A percentile compares a stretch with the other conserved stretches of the same genome.
Conservation (phyloP, 2,888 invertebrate genomes). For the Aethes cnicana region DNA sequence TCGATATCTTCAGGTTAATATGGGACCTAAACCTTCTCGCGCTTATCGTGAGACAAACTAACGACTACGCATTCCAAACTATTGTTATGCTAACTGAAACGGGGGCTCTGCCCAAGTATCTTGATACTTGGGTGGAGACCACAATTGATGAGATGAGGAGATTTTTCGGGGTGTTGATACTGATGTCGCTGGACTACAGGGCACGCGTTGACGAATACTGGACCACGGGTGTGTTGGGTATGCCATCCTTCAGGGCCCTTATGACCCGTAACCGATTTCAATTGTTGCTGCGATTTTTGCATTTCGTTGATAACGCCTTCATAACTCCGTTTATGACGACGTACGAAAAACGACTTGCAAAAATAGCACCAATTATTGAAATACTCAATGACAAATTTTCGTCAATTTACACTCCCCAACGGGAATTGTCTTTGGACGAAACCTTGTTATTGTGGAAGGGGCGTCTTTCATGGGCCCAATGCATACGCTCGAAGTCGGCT, state of each 20-base stretch:
- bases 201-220: conserved; percentile 16
- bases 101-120: not conserved
- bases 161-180: conserved; percentile 12
- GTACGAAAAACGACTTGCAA: conserved; percentile 30
- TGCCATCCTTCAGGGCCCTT: conserved; percentile 13
- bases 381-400: conserved; percentile 28
- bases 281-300: too few relatives aligned
- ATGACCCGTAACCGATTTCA: conserved; percentile 15
- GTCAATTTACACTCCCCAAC: conserved; percentile 27
- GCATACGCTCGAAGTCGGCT: too few relatives aligned
- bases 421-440: not conserved
- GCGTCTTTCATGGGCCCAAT: too few relatives aligned
- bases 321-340: conserved; percentile 23
- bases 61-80: conserved; percentile 4
- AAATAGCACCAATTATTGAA: conserved; percentile 28
- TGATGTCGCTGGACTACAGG: conserved; percentile 1
- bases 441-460: conserved; percentile 5
- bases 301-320: conserved; percentile 10
- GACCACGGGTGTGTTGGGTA: conserved; percentile 12
- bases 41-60: conserved; percentile 2
- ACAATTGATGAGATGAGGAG: conserved; percentile 12
- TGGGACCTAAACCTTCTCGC: conserved; percentile 6
- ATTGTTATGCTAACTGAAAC: not conserved
- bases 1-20: not conserved
- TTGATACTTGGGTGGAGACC: not conserved